These are phyloP conservation scores for Tyria jacobaeae DNA, from an alignment of 2,888 invertebrate species.

Conservation along the genomic window DNA sequence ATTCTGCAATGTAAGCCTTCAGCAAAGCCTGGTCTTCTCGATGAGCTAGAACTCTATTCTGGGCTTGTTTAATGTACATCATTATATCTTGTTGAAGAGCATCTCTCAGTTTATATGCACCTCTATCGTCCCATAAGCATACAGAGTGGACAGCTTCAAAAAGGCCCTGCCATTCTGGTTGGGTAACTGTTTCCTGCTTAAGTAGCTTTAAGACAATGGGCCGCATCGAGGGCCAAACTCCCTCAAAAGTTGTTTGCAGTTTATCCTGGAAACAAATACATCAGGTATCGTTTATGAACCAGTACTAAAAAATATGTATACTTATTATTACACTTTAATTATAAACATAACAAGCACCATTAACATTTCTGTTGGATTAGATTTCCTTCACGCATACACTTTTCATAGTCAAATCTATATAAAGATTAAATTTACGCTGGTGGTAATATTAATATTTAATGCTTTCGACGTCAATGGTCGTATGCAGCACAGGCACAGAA, in stretches of 20 bases:
- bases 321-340: conserved; percentile 1
- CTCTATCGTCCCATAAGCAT: conserved; percentile 99
- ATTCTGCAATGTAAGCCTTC: conserved; percentile 98
- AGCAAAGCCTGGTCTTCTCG: conserved; percentile 97
- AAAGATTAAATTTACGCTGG: conserved; percentile 3
- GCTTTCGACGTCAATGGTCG: conserved; percentile 10
- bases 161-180: conserved; percentile 98
- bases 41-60: conserved; percentile 95
- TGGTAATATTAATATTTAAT: not conserved
- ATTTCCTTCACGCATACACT: conserved; percentile 47
- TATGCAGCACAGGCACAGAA: too few species aligned
- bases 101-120: conserved; percentile 94
- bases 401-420: conserved; percentile 49
- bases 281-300: conserved; percentile 21
- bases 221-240: conserved; percentile 98
- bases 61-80: conserved; percentile 97
- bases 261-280: conserved; percentile 87
- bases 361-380: conserved; percentile 57
- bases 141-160: conserved; percentile 98
- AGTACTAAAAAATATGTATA: not conserved
- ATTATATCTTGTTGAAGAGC: conserved; percentile 97
- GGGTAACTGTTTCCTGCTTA: conserved; percentile 97
- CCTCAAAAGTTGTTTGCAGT: conserved; percentile 95
- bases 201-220: conserved; percentile 97
- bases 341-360: conserved; percentile 54